A percentile compares a stretch with the other conserved stretches of the same genome.
Evolutionary conservation across 2,797 vertebrate species (phyloP).

Genomic region (Eospalax fontanierii): DNA sequence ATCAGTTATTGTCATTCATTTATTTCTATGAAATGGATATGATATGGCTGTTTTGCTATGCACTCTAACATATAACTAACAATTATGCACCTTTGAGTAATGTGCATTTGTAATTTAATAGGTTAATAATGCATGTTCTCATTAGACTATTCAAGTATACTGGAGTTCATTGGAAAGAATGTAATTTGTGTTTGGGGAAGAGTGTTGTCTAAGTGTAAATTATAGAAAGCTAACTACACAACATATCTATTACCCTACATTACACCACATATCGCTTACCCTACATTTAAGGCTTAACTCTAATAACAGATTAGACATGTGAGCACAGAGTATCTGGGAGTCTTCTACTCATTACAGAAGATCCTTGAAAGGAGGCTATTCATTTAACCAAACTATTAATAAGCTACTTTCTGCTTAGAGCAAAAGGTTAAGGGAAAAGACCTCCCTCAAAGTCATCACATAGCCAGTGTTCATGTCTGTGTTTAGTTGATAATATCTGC

Average conservation of each 20-base stretch:
- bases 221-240: slow-evolving; percentile 76
- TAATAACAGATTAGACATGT: slow-evolving; percentile 77
- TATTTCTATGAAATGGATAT: slow-evolving; percentile 76
- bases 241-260: slow-evolving; percentile 77
- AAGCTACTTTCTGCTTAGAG: slow-evolving; percentile 78
- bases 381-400: slow-evolving; percentile 85
- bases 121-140: slow-evolving; percentile 68
- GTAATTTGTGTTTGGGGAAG: slow-evolving; percentile 75
- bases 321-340: slow-evolving; percentile 78
- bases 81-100: slow-evolving; percentile 60
- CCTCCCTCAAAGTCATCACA: slow-evolving; percentile 44
- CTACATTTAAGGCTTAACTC: slow-evolving; percentile 76
- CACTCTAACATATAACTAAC: slow-evolving; percentile 65
- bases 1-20: not conserved
- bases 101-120: slow-evolving; percentile 63
- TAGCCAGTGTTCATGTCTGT: slow-evolving; percentile 35
- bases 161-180: slow-evolving; percentile 75
- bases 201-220: slow-evolving; percentile 77
- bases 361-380: slow-evolving; percentile 67
- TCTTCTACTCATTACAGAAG: slow-evolving; percentile 80
- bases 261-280: slow-evolving; percentile 71
- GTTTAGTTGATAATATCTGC: not conserved
- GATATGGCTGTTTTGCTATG: slow-evolving; percentile 3
- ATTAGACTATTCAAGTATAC: slow-evolving; percentile 68
- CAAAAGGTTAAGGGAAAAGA: slow-evolving; percentile 77